phyloP scores from a whole-genome alignment of 2,888 invertebrate genomes.

The Drosophila sordidula region DNA sequence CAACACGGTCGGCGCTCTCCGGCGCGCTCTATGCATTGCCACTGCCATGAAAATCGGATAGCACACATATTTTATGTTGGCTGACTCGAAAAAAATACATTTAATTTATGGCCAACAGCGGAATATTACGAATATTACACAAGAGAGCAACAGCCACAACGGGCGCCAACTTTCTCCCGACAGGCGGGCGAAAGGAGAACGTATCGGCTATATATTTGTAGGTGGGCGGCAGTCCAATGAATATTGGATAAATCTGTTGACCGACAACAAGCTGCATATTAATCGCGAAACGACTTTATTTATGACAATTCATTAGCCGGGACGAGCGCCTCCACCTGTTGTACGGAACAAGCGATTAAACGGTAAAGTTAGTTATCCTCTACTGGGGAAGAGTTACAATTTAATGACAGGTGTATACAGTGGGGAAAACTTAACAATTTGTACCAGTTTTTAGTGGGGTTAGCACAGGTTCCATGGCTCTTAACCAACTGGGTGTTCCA shows the following conservation, averaged over 20 bases:
- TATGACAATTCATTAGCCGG: constrained; percentile 33
- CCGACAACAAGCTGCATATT: constrained; percentile 3
- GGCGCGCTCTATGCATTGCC: constrained; percentile 41
- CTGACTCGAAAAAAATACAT: constrained; percentile 65
- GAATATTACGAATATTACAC: constrained; percentile 55
- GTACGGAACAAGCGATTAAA: neutral
- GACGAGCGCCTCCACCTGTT: constrained; percentile 22
- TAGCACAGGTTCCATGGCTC: too few species aligned
- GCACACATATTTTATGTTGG: constrained; percentile 81
- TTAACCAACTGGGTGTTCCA: neutral
- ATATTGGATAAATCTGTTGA: constrained; percentile 42
- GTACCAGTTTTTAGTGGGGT: too few species aligned
- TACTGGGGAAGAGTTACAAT: neutral
- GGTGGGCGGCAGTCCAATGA: constrained; percentile 25
- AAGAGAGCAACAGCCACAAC: constrained; percentile 23
- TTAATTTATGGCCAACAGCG: constrained; percentile 84
- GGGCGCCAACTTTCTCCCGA: constrained; percentile 38
- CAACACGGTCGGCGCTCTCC: constrained; percentile 42
- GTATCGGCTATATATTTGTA: constrained; percentile 30
- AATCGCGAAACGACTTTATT: constrained; percentile 15
- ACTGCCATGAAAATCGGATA: constrained; percentile 85
- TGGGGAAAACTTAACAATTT: constrained; percentile 1
- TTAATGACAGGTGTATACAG: neutral
- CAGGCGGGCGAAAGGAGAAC: constrained; percentile 1
- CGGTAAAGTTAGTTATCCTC: neutral